phyloP scores from a whole-genome alignment of 2,113 vertebrate genomes.

The Mormyrus iriodes region DNA sequence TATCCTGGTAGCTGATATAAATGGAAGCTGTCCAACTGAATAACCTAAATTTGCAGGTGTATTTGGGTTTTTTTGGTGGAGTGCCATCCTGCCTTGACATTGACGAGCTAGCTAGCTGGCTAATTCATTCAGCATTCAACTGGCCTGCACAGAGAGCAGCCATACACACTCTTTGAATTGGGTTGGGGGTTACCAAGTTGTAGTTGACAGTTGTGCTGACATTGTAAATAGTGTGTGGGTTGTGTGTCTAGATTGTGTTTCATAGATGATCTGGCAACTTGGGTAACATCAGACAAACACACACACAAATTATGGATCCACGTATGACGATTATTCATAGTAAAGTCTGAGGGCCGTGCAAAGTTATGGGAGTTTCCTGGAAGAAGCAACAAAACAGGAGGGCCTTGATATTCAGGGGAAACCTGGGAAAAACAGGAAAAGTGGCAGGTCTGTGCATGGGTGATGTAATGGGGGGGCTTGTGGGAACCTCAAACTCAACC shows the following conservation, averaged over 20 bases:
- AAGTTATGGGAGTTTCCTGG: neutral
- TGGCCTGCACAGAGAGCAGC: neutral
- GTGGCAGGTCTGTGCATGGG: too few relatives aligned
- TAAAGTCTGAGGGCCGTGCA: neutral
- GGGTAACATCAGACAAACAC: neutral
- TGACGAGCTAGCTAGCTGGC: neutral
- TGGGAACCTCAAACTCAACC: too few relatives aligned
- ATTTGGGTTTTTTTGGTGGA: neutral
- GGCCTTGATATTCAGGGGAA: neutral
- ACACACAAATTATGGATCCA: neutral
- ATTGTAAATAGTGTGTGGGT: neutral
- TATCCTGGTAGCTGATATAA: neutral
- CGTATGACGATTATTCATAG: neutral
- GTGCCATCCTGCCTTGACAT: neutral
- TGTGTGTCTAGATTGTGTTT: neutral
- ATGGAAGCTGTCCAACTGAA: neutral
- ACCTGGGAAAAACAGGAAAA: neutral
- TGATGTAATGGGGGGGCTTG: neutral
- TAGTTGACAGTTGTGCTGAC: neutral
- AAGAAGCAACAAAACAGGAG: neutral
- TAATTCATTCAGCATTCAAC: neutral
- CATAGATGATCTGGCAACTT: neutral
- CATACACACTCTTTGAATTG: neutral
- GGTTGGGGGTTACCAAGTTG: neutral
- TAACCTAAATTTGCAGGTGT: neutral